These are phyloP conservation scores for Heloderma charlesbogerti DNA, from an alignment of 2,113 vertebrate species.

Conservation along the genomic window DNA sequence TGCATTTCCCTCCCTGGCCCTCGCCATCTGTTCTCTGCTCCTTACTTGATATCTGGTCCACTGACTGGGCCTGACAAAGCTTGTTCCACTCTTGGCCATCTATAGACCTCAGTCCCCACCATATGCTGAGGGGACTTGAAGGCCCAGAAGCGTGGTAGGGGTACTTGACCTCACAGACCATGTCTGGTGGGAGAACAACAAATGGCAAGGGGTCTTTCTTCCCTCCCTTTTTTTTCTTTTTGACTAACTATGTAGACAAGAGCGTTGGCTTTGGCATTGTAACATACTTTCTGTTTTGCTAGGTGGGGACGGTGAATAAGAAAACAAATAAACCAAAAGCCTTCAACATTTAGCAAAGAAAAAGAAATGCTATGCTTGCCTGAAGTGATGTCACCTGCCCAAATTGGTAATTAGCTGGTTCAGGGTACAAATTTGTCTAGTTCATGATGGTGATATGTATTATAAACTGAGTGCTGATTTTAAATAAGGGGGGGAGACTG, in stretches of 20 bases:
- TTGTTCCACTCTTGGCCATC: not conserved
- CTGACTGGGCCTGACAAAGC: not conserved
- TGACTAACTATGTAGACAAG: not conserved
- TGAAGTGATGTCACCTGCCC: no score
- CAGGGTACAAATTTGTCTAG: no score
- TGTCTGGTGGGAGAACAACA: not conserved
- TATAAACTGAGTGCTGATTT: no score
- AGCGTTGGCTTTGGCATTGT: not conserved
- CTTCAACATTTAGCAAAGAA: no score
- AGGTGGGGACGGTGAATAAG: not conserved
- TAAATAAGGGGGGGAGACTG: no score
- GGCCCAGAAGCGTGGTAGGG: not conserved
- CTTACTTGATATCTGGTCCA: not conserved
- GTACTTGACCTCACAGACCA: not conserved
- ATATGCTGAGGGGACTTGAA: not conserved
- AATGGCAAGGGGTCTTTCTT: not conserved
- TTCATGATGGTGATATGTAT: no score
- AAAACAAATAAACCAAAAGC: no score
- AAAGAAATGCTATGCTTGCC: no score
- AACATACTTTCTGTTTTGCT: not conserved
- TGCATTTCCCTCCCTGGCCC: slow-evolving; percentile 16
- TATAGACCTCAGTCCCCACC: fast-evolving
- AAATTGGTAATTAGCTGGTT: no score
- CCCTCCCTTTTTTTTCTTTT: not conserved
- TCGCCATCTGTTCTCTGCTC: slow-evolving; percentile 65